Evolutionary conservation across 2,797 vertebrate species (phyloP).

Genomic region (Syngnathus rostellatus): DNA sequence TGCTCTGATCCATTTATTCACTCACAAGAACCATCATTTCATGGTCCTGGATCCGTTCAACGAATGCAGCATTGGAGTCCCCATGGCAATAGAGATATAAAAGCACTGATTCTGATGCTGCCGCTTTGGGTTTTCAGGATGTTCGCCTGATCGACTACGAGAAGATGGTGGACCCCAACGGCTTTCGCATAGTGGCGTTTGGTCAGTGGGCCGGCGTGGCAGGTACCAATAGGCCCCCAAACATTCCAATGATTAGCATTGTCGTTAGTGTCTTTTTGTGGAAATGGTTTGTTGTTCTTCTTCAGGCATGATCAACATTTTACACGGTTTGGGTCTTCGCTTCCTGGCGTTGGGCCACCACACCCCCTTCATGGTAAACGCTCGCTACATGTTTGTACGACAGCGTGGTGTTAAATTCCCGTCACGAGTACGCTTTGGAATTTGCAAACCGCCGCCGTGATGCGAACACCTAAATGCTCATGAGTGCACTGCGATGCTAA

Average conservation of each 20-base stretch:
- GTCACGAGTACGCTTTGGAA: too few species aligned
- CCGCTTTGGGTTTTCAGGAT: conserved; percentile 66
- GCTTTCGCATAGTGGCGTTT: conserved; percentile 88
- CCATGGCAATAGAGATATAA: background rate
- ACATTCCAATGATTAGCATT: background rate
- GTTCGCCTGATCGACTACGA: conserved; percentile 97
- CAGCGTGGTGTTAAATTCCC: background rate
- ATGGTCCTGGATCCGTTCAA: background rate
- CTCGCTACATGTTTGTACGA: background rate
- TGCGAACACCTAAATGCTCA: background rate
- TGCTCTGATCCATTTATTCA: background rate
- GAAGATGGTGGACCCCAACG: conserved; percentile 94
- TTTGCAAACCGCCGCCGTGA: too few species aligned
- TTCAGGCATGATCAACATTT: conserved; percentile 91
- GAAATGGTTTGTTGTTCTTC: background rate
- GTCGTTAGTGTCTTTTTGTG: background rate
- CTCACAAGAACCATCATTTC: too few species aligned
- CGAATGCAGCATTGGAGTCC: background rate
- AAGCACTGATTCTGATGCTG: background rate
- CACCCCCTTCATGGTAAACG: conserved; percentile 90
- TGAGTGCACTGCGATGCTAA: background rate
- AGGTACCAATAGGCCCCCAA: conserved; percentile 61
- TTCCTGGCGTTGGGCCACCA: conserved; percentile 93
- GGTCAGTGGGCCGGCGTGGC: conserved; percentile 97
- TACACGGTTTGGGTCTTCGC: conserved; percentile 92